Conservation (phyloP, 1,140 invertebrate genomes). For the Listronotus bonariensis region DNA sequence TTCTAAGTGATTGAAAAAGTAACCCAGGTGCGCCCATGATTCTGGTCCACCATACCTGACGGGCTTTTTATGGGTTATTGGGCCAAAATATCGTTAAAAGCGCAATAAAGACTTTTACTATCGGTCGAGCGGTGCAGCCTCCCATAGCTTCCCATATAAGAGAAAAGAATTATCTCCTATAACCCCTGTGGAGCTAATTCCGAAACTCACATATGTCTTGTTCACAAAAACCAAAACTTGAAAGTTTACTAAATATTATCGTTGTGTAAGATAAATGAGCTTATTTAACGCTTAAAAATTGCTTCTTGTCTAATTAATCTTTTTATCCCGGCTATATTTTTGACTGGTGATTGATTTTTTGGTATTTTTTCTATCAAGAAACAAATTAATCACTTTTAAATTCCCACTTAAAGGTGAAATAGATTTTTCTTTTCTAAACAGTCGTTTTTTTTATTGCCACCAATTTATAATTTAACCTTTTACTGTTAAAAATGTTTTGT, state of each 20-base stretch:
- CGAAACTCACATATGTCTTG: conserved; percentile 32
- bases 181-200: conserved; percentile 32
- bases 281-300: conserved; percentile 36
- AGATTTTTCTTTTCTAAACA: no score
- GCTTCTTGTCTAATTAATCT: conserved; percentile 36
- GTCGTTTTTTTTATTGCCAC: no score
- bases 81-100: conserved; percentile 35
- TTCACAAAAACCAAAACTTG: conserved; percentile 36
- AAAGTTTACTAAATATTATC: conserved; percentile 36
- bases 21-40: conserved; percentile 9
- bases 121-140: conserved; percentile 12
- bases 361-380: background rate
- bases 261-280: conserved; percentile 31
- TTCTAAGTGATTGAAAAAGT: no score
- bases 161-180: conserved; percentile 30
- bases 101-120: conserved; percentile 29
- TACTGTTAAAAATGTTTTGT: no score
- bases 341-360: conserved; percentile 13
- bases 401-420: no score
- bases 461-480: no score
- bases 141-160: conserved; percentile 22
- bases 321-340: conserved; percentile 14
- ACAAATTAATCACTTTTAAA: no score
- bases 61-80: conserved; percentile 30
- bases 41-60: conserved; percentile 15